A percentile compares a stretch with the other conserved stretches of the same genome.
phyloP scores from a whole-genome alignment of 2,797 vertebrate genomes.

The Chaenodraco wilsoni region DNA sequence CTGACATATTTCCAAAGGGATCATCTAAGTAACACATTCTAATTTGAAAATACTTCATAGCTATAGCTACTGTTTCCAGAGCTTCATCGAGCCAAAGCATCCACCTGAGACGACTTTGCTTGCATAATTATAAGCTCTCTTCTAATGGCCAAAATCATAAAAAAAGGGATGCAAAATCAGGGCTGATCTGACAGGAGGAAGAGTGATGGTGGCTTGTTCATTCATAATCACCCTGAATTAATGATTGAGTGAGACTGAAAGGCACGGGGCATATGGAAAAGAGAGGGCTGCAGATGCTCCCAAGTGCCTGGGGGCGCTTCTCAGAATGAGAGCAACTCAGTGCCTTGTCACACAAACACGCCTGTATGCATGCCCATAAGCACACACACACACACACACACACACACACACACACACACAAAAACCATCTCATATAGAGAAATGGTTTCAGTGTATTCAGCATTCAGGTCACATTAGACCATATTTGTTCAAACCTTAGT shows the following conservation, averaged over 20 bases:
- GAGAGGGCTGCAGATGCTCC: slow-evolving; percentile 77
- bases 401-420: slow-evolving; percentile 16
- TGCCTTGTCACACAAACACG: slow-evolving; percentile 58
- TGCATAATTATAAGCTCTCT: slow-evolving; percentile 17
- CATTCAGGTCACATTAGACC: slow-evolving; percentile 44
- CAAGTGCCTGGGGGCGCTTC: slow-evolving; percentile 57
- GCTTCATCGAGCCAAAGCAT: slow-evolving; percentile 25
- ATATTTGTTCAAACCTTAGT: slow-evolving; percentile 38
- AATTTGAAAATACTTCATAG: slow-evolving; percentile 2
- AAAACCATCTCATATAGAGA: slow-evolving; percentile 43
- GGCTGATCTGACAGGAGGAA: slow-evolving; percentile 43
- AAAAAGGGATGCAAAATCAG: slow-evolving; percentile 27
- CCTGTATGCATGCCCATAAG: slow-evolving; percentile 41
- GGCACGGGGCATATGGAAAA: slow-evolving; percentile 79
- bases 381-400: slow-evolving; percentile 26
- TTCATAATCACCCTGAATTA: slow-evolving; percentile 83
- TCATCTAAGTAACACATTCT: background rate
- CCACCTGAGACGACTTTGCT: slow-evolving; percentile 36
- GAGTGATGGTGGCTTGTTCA: slow-evolving; percentile 76
- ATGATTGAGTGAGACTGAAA: slow-evolving; percentile 77
- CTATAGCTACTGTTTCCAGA: background rate
- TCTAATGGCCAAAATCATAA: slow-evolving; percentile 33
- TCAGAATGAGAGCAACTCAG: slow-evolving; percentile 61
- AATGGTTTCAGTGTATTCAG: slow-evolving; percentile 40
- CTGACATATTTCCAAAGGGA: background rate